Percentiles rank a stretch among this genome's conserved stretches.
Evolutionary conservation across 1,140 invertebrate genomes (phyloP).

Genomic region (Caenorhabditis remanei): DNA sequence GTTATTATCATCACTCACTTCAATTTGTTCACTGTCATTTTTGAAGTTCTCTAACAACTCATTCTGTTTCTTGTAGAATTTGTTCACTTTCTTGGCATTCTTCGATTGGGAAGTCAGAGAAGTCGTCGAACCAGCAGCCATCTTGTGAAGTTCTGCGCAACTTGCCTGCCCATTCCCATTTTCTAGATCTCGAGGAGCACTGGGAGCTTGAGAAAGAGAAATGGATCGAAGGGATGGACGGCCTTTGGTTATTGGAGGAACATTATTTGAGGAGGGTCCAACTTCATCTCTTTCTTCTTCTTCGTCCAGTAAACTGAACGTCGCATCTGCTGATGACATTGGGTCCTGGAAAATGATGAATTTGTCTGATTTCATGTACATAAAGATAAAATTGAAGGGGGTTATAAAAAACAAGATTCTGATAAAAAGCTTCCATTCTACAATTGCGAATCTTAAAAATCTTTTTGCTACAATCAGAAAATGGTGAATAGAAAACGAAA

Average conservation of each 20-base stretch:
- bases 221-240: conserved; percentile 41
- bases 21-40: conserved; percentile 66
- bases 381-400: too few relatives aligned
- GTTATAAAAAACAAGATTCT: too few relatives aligned
- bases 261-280: not conserved
- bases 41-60: conserved; percentile 67
- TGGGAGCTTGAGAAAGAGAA: conserved; percentile 36
- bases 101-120: conserved; percentile 38
- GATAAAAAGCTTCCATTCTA: too few relatives aligned
- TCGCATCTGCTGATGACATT: conserved; percentile 9
- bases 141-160: conserved; percentile 32
- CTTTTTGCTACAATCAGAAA: not conserved
- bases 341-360: not conserved
- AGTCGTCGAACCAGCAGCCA: conserved; percentile 13
- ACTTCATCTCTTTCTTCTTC: conserved; percentile 45
- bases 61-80: conserved; percentile 68
- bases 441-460: too few relatives aligned
- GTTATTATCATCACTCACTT: conserved; percentile 34
- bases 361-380: too few relatives aligned
- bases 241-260: not conserved
- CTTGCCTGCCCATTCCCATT: conserved; percentile 27
- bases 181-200: conserved; percentile 7
- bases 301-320: conserved; percentile 40
- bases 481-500: not conserved
- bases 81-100: conserved; percentile 63